Base-by-base conservation (phyloP, 1,140 invertebrate genomes). In the Hyles euphorbiae region DNA sequence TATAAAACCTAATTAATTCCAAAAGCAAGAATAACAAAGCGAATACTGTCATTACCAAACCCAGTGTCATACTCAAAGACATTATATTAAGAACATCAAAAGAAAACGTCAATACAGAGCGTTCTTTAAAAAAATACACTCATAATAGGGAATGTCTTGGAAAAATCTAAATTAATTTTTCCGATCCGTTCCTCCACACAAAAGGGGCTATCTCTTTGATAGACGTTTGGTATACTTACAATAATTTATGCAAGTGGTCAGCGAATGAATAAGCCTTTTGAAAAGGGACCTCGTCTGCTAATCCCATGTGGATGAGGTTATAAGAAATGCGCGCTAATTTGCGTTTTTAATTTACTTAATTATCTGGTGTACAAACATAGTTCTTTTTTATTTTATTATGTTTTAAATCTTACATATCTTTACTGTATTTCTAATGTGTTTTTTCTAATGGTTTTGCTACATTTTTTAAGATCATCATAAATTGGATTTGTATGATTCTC, bases 181-280 rank as follows among this genome's bases (percentile, higher is more conserved):
- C 67, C 75, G 63, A 83, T 79, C 76, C 81, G 72, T 72, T 75
- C 69, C 65, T 76, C 66, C 60, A 40, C 40, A 83, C 78, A 84
- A 83, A 86, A 70, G 75, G 68, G 69, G 56, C 67, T 76, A 67
- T 79, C 78, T 77, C 74, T 85, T 85, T 83, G 80, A 83, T 81
- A 82, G 75, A 78, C 67, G 74, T 71, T 75, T 53, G 53, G 65
- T 70, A 68, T 68, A 81, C 57, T 22, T n/a, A 45, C 70, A 78
- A 86, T 86, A 86, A 86, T 86, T 85, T 86, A 86, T 86, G 81
- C 81, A 84, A 87, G 81, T 81, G 83, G 81, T 83, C 83, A 83
- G 62, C 71, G 60, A 53, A 48, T 48, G 47, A 48, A 48, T 48
- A n/a, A 12, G 36, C 36, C 36, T 40, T 40, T 40, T 40, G 5